Evolutionary conservation across 2,888 invertebrate species (phyloP).

Genomic region (Polyommatus iphigenia): DNA sequence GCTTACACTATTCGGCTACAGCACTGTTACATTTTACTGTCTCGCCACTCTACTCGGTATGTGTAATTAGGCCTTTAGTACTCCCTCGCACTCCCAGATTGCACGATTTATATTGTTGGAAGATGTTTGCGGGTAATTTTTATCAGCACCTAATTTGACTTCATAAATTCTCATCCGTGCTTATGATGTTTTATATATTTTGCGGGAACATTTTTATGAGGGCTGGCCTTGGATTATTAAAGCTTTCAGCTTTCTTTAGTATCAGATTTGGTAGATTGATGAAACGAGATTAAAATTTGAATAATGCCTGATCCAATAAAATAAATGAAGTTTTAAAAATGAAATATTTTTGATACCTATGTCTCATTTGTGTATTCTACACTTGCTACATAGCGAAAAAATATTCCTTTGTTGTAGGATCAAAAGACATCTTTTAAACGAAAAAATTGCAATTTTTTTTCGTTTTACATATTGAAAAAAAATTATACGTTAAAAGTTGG

Average conservation of each 20-base stretch:
- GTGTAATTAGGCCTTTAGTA: no score
- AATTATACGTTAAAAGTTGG: no score
- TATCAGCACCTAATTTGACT: slow-evolving; percentile 28
- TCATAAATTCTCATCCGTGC: slow-evolving; percentile 23
- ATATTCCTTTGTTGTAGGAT: no score
- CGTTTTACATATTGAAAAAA: no score
- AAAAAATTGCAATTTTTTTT: no score
- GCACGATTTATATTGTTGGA: slow-evolving; percentile 25
- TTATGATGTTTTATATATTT: slow-evolving; percentile 18
- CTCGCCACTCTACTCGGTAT: no score
- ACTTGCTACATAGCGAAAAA: no score
- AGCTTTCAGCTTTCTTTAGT: background rate
- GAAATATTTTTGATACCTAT: background rate
- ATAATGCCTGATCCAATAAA: background rate
- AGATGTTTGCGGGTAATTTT: slow-evolving; percentile 31
- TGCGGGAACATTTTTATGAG: slow-evolving; percentile 11
- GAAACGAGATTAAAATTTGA: background rate
- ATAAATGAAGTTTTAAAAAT: background rate
- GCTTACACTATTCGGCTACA: no score
- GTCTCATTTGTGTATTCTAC: background rate
- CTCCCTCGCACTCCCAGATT: slow-evolving; percentile 3
- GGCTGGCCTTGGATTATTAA: background rate
- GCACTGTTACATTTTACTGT: no score
- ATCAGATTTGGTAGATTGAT: background rate
- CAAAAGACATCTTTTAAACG: no score